phyloP scores from a whole-genome alignment of 2,113 vertebrate species.

The Setophaga kirtlandii region DNA sequence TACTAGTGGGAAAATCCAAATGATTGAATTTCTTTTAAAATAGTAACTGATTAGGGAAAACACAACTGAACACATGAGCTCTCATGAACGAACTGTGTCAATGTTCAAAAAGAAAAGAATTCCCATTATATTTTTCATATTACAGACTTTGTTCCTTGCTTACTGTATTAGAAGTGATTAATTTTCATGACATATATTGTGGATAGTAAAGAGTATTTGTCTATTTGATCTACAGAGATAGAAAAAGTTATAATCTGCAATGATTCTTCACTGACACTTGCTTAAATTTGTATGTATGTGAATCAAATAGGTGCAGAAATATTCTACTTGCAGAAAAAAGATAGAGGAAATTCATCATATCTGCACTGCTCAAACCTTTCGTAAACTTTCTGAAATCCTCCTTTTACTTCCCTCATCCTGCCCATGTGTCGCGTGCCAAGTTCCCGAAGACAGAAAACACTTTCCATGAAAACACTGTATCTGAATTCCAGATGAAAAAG shows the following conservation, averaged over 20 bases:
- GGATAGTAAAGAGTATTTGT: background rate
- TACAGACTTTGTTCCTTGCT: background rate
- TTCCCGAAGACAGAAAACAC: background rate
- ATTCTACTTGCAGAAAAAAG: background rate
- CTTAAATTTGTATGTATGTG: background rate
- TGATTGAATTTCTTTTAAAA: background rate
- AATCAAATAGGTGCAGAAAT: background rate
- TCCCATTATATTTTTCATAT: background rate
- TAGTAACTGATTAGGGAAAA: background rate
- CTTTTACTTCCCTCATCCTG: background rate
- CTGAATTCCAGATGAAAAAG: background rate
- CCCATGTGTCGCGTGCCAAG: fast-evolving
- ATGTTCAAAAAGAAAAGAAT: background rate
- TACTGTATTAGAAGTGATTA: background rate
- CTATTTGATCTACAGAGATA: background rate
- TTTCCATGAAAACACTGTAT: background rate
- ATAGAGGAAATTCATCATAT: background rate
- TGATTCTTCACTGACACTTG: background rate
- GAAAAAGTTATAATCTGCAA: background rate
- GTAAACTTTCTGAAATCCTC: background rate
- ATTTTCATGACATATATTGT: background rate
- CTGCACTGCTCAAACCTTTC: background rate
- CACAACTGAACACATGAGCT: background rate
- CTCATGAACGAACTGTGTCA: background rate
- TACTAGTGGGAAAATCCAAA: background rate